Evolutionary conservation across 53 echinoderm and acorn worm species (phyloP), one percentile per base, ranked within the genome.

Genomic region (Paracentrotus lividus): DNA sequence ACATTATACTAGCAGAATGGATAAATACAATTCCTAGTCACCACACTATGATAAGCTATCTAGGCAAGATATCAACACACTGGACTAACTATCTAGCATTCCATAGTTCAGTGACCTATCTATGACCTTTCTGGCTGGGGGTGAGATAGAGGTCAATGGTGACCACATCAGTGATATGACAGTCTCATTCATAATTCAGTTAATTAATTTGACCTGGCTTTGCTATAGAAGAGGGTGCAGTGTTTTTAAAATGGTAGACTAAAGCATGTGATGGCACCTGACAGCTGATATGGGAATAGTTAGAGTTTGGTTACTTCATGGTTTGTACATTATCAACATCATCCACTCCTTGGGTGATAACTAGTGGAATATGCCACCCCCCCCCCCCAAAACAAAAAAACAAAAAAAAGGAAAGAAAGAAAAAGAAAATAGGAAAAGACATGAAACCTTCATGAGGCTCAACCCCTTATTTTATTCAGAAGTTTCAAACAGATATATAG

Each of bases 121-220:
- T 1, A 1, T 81, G 47, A 81, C 81, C 81, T 49, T 20, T 72
- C 9, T 9, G 42, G 4, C n/a, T n/a, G 26, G 44, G 81, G 81
- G 81, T 81, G 44, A 81, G 44, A 81, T 49, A 45, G 9, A 14
- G 81, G 31, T 81, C 81, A 81, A 44, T 81, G 81, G 2, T n/a
- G 47, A 81, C 72, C 72, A 72, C 40, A 72, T 40, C 72, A 38
- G 10, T 45, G 81, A 81, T 81, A 47, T 24, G 81, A 44, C 47
- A 81, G 6, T 81, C 81, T 81, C 47, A 47, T 72, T 81, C 81
- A 81, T 47, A 81, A n/a, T 81, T 45, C 47, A 47, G 44, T 45
- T 81, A 81, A 81, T 81, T 81, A 81, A 81, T 47, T 47, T 81
- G 81, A 81, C 81, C 81, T 81, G 81, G 81, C 81, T 81, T 45